Conservation (phyloP, 2,113 vertebrate genomes). For the Bolborhynchus lineola region DNA sequence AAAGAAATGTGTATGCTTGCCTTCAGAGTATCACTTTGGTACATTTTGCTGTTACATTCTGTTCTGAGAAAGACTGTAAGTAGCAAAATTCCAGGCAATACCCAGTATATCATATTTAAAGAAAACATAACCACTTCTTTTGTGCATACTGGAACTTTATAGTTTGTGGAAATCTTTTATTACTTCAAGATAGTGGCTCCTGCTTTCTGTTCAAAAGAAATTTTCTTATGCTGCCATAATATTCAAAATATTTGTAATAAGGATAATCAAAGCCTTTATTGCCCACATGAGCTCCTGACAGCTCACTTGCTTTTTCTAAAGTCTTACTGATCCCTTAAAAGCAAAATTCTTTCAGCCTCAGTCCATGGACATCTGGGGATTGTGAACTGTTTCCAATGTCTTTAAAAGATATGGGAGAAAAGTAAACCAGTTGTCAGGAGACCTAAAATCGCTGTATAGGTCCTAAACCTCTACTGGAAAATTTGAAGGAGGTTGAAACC, state of each 20-base stretch:
- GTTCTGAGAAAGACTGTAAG: neutral
- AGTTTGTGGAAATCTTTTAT: neutral
- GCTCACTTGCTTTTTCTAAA: neutral
- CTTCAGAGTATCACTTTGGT: neutral
- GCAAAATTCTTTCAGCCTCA: neutral
- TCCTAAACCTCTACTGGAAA: neutral
- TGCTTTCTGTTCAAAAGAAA: neutral
- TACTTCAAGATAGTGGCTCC: neutral
- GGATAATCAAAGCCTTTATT: neutral
- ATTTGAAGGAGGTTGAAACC: neutral
- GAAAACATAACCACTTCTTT: neutral
- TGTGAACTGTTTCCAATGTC: neutral
- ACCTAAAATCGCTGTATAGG: neutral
- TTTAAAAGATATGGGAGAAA: neutral
- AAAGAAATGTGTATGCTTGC: neutral
- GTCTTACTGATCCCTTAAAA: neutral
- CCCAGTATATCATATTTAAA: neutral
- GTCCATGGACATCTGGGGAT: neutral
- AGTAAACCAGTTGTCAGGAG: neutral
- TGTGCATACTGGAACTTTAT: neutral
- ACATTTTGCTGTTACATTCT: neutral
- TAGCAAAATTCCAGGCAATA: neutral
- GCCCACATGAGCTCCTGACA: neutral
- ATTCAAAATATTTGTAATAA: conserved; percentile 6
- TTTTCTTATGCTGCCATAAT: neutral